Percentiles rank a stretch among this genome's conserved stretches.
These are phyloP conservation scores for Neosalanx taihuensis DNA, from an alignment of 2,797 vertebrate genomes.

Conservation along the genomic window DNA sequence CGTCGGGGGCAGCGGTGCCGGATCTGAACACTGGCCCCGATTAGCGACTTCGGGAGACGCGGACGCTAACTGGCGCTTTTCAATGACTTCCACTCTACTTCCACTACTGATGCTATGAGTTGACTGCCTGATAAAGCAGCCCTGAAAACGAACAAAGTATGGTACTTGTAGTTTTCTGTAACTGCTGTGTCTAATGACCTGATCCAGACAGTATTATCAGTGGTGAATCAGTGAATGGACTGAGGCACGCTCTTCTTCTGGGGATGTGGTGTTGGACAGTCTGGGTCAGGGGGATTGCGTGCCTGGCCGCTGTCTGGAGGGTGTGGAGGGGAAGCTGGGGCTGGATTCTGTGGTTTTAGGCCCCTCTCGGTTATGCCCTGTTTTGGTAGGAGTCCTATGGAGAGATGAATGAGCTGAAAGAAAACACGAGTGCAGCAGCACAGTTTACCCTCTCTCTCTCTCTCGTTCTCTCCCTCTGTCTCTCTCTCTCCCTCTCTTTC, in stretches of 20 bases:
- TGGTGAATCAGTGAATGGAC: neutral
- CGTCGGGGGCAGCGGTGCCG: too few species aligned
- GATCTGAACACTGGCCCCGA: too few species aligned
- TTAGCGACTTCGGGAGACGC: too few species aligned
- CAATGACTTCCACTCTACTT: too few species aligned
- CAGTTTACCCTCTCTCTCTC: conserved; percentile 30
- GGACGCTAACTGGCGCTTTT: too few species aligned
- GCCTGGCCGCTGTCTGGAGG: conserved; percentile 40
- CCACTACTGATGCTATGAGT: too few species aligned
- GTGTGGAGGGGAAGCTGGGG: conserved; percentile 34
- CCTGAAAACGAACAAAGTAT: neutral
- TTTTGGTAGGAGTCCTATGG: conserved; percentile 48
- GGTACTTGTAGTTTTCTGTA: too few species aligned
- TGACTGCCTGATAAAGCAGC: too few species aligned
- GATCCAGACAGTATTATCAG: neutral
- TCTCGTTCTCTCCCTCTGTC: neutral
- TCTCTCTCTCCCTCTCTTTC: neutral
- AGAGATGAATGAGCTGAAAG: conserved; percentile 63
- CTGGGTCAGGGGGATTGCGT: conserved; percentile 38
- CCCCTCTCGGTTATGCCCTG: conserved; percentile 43
- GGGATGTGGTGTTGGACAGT: conserved; percentile 28
- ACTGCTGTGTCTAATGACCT: neutral
- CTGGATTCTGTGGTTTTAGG: conserved; percentile 59
- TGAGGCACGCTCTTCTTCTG: neutral
- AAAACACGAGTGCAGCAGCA: conserved; percentile 50